phyloP scores from a whole-genome alignment of 2,113 vertebrate genomes.

The Rhagologus leucostigma region DNA sequence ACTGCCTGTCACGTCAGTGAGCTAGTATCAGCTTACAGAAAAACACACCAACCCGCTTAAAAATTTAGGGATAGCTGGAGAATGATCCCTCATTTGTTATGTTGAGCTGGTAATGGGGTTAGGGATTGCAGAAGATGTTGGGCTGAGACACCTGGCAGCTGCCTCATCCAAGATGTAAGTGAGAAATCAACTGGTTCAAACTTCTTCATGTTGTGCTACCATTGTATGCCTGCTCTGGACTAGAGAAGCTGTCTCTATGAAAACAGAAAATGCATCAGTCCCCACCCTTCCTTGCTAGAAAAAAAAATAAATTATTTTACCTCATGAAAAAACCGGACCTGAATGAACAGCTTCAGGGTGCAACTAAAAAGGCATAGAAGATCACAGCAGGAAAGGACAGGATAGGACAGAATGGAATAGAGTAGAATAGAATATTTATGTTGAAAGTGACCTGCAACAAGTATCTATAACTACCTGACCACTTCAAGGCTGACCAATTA shows the following conservation, averaged over 20 bases:
- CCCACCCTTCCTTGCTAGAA: neutral
- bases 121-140: neutral
- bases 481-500: neutral
- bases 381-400: neutral
- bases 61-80: neutral
- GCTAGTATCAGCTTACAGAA: neutral
- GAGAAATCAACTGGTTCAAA: neutral
- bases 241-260: neutral
- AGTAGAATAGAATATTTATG: neutral
- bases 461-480: neutral
- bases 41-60: neutral
- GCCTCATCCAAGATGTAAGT: neutral
- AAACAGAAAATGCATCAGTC: neutral
- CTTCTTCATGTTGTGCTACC: neutral
- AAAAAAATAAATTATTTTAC: neutral
- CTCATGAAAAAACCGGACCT: neutral
- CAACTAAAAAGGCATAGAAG: neutral
- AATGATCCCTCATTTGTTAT: neutral
- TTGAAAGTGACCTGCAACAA: neutral
- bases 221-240: neutral
- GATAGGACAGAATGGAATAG: neutral
- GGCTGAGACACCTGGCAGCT: neutral
- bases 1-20: neutral
- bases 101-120: neutral
- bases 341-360: neutral